phyloP scores from a whole-genome alignment of 1,140 invertebrate species.

The Stegodyphus dumicola region DNA sequence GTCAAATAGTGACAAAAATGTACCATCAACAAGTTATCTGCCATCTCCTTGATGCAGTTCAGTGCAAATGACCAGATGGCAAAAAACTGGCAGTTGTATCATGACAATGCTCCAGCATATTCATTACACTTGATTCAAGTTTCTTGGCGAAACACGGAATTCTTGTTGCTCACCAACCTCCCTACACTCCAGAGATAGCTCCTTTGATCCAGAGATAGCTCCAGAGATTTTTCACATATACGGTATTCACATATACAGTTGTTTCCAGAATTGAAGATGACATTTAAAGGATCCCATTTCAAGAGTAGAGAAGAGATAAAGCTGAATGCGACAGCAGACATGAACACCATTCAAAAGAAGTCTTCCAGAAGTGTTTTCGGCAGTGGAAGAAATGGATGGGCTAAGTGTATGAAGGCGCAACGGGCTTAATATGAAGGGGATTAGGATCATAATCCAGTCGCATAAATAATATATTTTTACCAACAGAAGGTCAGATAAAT shows the following conservation, averaged over 20 bases:
- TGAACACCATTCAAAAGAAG: slow-evolving; percentile 9
- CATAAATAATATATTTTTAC: neutral
- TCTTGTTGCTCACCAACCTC: neutral
- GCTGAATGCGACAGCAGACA: slow-evolving; percentile 16
- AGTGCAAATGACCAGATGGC: no score
- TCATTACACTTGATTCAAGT: neutral
- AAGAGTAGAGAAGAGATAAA: neutral
- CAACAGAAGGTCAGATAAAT: no score
- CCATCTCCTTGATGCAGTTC: no score
- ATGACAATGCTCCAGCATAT: neutral
- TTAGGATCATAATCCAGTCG: neutral
- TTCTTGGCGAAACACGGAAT: neutral
- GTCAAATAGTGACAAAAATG: no score
- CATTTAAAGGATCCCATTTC: neutral
- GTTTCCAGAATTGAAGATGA: neutral
- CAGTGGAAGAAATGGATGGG: neutral
- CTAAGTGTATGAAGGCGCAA: neutral
- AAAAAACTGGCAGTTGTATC: neutral
- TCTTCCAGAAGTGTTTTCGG: neutral
- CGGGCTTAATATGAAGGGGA: neutral
- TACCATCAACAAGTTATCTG: no score
- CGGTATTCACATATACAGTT: no score
- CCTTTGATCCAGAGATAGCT: neutral
- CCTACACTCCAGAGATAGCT: neutral
- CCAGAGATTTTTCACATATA: neutral